Evolutionary conservation across 2,888 invertebrate species (phyloP).

Genomic region (Tenodera sinensis): DNA sequence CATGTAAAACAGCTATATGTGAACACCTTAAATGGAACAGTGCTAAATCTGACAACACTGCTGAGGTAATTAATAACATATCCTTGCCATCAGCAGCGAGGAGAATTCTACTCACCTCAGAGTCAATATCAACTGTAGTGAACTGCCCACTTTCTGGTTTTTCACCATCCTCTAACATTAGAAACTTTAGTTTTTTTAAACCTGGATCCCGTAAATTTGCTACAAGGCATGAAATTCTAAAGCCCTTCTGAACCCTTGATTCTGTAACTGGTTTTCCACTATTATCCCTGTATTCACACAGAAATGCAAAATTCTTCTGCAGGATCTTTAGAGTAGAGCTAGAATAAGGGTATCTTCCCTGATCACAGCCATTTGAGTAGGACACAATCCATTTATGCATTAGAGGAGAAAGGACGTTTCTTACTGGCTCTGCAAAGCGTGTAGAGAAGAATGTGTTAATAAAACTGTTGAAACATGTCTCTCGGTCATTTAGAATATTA

Average conservation of each 20-base stretch:
- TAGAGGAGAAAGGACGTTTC: background rate
- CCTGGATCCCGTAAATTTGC: conserved; percentile 8
- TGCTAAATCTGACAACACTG: conserved; percentile 20
- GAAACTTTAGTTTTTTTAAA: background rate
- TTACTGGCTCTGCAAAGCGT: conserved; percentile 16
- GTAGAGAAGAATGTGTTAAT: conserved; percentile 18
- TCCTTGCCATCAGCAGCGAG: background rate
- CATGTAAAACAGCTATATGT: conserved; percentile 23
- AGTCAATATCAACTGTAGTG: conserved; percentile 15
- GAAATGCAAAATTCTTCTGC: conserved; percentile 7
- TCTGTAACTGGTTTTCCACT: conserved; percentile 5
- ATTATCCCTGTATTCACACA: conserved; percentile 14
- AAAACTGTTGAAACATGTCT: background rate
- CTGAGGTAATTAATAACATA: conserved; percentile 22
- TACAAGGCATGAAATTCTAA: background rate
- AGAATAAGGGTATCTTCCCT: background rate
- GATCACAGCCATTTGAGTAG: background rate
- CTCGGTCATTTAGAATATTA: background rate
- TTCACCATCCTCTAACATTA: conserved; percentile 14
- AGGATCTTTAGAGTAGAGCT: background rate
- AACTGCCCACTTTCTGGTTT: conserved; percentile 4
- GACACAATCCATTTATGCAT: conserved; percentile 20
- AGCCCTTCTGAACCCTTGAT: conserved; percentile 16
- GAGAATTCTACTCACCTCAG: conserved; percentile 11
- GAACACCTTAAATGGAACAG: conserved; percentile 6